Conservation (phyloP, 2,113 vertebrate species). For the Pagrus major region DNA sequence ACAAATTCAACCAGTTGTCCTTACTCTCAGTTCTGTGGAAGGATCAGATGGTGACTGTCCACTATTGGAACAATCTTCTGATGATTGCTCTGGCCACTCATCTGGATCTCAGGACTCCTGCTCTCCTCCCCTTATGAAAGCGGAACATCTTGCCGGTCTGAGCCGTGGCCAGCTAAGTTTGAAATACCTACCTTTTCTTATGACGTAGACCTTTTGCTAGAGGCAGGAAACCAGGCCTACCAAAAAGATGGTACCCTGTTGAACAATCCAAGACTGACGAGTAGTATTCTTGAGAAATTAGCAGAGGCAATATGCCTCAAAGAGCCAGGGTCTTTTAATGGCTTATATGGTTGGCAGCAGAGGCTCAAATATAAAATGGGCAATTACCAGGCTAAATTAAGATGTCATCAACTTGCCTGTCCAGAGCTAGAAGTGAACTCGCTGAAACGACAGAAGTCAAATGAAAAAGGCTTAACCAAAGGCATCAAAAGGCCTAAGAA, state of each 20-base stretch:
- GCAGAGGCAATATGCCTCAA: conserved; percentile 12
- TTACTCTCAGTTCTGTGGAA: too few species aligned
- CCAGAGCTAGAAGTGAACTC: conserved; percentile 40
- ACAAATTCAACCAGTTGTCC: too few species aligned
- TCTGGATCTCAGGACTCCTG: too few species aligned
- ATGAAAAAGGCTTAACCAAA: background rate
- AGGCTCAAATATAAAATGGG: conserved; percentile 31
- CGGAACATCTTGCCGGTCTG: too few species aligned
- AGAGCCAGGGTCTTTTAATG: conserved; percentile 31
- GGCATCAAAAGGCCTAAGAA: conserved; percentile 33
- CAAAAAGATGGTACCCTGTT: background rate
- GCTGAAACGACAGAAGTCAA: background rate
- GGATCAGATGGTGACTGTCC: too few species aligned
- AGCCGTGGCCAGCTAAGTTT: too few species aligned
- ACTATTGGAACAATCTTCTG: too few species aligned
- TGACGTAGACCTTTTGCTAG: too few species aligned
- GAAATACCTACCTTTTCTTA: too few species aligned
- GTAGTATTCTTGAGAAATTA: conserved; percentile 34
- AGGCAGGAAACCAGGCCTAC: too few species aligned
- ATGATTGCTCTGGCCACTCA: too few species aligned
- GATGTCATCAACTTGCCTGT: background rate
- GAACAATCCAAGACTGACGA: conserved; percentile 7
- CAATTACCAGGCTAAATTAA: conserved; percentile 13
- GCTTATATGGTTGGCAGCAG: conserved; percentile 38
- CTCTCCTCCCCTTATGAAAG: too few species aligned